Evolutionary conservation across 2,113 vertebrate genomes (phyloP).

Genomic region (Okapia johnstoni): DNA sequence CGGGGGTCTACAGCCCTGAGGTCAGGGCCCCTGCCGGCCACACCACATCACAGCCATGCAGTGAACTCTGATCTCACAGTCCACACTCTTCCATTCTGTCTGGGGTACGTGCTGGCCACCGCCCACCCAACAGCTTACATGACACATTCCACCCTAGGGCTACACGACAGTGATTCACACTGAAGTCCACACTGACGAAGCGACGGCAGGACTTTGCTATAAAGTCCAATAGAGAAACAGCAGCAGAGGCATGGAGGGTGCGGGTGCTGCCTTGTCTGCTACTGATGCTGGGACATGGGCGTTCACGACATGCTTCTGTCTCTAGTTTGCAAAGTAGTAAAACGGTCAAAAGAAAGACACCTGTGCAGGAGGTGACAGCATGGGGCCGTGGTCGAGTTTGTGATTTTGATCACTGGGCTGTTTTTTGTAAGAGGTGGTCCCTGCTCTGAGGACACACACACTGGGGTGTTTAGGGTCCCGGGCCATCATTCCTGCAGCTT

Average conservation of each 20-base stretch:
- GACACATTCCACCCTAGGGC: not conserved
- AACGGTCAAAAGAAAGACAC: not conserved
- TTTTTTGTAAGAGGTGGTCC: not conserved
- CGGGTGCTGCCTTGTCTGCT: not conserved
- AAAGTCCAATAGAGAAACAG: not conserved
- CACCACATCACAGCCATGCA: not conserved
- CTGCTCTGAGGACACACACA: not conserved
- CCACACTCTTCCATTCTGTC: no score
- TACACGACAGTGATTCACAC: rapidly evolving
- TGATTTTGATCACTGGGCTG: not conserved
- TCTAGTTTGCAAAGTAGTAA: not conserved
- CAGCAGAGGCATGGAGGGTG: rapidly evolving
- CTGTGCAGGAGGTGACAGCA: not conserved
- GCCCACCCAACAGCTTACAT: not conserved
- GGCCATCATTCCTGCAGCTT: not conserved
- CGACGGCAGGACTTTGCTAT: not conserved
- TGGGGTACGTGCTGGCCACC: not conserved
- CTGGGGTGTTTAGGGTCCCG: not conserved
- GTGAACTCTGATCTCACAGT: no score
- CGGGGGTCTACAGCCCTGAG: not conserved
- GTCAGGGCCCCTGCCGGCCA: not conserved
- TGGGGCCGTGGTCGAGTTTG: rapidly evolving
- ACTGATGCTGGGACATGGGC: not conserved
- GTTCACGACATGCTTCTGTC: not conserved
- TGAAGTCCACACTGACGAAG: not conserved